Evolutionary conservation across 2,113 vertebrate species (phyloP), one percentile per base, ranked within the genome.

Genomic region (Spilogale gracilis): DNA sequence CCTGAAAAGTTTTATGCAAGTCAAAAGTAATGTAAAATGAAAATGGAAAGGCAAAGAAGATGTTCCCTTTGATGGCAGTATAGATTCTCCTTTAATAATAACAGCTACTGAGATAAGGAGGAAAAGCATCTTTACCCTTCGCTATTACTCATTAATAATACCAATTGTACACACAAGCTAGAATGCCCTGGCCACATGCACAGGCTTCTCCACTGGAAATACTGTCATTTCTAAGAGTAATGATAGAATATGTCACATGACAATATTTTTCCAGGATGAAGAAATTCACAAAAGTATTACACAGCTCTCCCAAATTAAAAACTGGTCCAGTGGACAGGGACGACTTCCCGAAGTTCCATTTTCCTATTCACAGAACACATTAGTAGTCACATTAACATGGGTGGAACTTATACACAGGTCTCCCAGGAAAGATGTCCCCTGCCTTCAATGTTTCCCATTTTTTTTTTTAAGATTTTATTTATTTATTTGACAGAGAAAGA

Each of bases 241-340:
- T 80, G 78, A 52, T 92, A 52, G 96, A 76, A 48, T 45, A 32
- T 18, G 17, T 20, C 27, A 9, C 50, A 69, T 13, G n/a, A 12
- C 56, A 73, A 69, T 93, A 18, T 63, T 87, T 93, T 91, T 93
- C 71, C 21, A 56, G 65, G 45, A 73, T 3, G 54, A 94, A 21
- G 45, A 61, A 83, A 96, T 92, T 85, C 48, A 63, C 45, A 12
- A 60, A 91, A 71, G 32, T 13, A n/a, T 76, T 50, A 79, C 25
- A 58, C 21, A 78, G 45, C 12, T 83, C 48, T n/a, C 8, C 79
- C n/a, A 95, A 96, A 92, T 97, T 50, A 91, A 93, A 96, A 89
- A 27, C 10, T 27, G 38, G 48, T 12, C 73, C 30, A 50, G 60
- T 27, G 63, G 52, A 45, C 32, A 94, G 81, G 58, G 61, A 78